Percentiles rank a stretch among this genome's conserved stretches.
phyloP scores from a whole-genome alignment of 2,797 vertebrate genomes.

The Melopsittacus undulatus region DNA sequence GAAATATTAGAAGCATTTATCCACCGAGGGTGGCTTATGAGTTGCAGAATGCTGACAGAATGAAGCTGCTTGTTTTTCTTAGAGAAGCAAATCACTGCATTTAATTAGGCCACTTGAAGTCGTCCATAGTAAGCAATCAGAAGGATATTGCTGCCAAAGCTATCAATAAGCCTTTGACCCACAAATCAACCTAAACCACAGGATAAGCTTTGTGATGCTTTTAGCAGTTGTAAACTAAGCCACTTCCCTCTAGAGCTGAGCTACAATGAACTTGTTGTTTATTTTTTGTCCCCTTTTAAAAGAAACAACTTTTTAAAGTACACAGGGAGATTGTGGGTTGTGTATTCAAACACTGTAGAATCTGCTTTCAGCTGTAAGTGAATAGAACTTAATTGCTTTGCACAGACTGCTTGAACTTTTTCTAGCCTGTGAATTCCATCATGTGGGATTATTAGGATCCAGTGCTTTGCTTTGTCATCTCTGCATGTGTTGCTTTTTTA shows the following conservation, averaged over 20 bases:
- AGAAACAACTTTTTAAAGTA: background rate
- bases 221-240: background rate
- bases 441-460: background rate
- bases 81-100: background rate
- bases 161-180: background rate
- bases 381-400: background rate
- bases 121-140: background rate
- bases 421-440: background rate
- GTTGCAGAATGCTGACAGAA: background rate
- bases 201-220: background rate
- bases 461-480: background rate
- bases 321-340: background rate
- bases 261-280: background rate
- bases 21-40: accelerated
- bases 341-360: background rate
- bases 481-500: background rate
- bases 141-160: background rate
- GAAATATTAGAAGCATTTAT: background rate
- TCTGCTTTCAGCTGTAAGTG: background rate
- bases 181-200: background rate
- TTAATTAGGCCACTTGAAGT: background rate
- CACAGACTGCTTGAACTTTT: background rate
- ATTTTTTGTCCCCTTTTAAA: background rate
- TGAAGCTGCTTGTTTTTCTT: background rate
- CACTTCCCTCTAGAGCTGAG: background rate